Evolutionary conservation across 2,797 vertebrate species (phyloP), one percentile per base, ranked within the genome.

Genomic region (Pterois miles): DNA sequence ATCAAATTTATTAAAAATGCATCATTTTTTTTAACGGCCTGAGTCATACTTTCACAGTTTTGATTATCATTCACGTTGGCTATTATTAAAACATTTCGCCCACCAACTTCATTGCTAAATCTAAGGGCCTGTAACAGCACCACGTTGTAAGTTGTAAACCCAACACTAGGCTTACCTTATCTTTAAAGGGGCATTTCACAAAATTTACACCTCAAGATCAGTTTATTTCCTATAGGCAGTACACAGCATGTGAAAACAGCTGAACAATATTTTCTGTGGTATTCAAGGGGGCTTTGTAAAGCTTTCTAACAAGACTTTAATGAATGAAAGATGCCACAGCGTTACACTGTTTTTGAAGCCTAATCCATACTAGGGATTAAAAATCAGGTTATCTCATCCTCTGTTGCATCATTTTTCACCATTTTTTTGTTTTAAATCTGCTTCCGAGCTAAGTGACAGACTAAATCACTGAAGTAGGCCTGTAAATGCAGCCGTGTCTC

Each of bases 81-180:
- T 46, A 46, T 57, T 67, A 23, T 52, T 52, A 34, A 67, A 74
- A 71, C 7, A 64, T 65, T 83, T 83, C 38, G 74, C 23, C 58
- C n/a, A 56, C 22, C 11, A 10, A 6, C 22, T 43, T 48, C 22
- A 59, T 8, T 29, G 43, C 34, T 64, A 29, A 20, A 67, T 63
- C 50, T 46, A 23, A 48, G 18, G 33, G 31, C 46, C 43, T 46
- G 10, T 31, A 62, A 60, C 25, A 20, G 59, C 33, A 48, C 20
- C 3, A n/a, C n/a, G n/a, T n/a, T n/a, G n/a, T n/a, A 63, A 25
- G 48, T 20, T 74, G 31, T 38, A 22, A 64, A 54, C 11, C 50
- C 54, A 27, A 14, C 27, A 11, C 18, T 13, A 34, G 23, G 16
- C 34, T 46, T 25, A 18, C 22, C 68, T 72, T 14, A 78, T 67